phyloP scores from a whole-genome alignment of 2,113 vertebrate species.

The Helogale parvula region DNA sequence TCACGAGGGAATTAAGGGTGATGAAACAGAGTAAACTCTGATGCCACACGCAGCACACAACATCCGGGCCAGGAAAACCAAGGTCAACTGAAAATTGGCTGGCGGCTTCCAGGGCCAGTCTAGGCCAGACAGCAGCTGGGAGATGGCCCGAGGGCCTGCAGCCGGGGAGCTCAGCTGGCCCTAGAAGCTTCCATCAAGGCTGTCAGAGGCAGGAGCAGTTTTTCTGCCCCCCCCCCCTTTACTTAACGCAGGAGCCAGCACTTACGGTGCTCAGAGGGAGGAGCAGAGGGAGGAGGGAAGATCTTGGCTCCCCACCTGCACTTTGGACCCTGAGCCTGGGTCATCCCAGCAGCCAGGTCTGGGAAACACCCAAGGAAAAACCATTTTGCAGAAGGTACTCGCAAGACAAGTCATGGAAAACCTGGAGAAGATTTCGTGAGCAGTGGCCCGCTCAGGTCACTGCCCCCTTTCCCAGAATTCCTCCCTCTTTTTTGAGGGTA shows the following conservation, averaged over 20 bases:
- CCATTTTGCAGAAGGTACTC: neutral
- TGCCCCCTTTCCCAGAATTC: neutral
- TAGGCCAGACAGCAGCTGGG: neutral
- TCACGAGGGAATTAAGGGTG: neutral
- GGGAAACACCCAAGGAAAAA: neutral
- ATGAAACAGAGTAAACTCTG: neutral
- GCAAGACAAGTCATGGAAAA: neutral
- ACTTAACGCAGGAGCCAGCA: neutral
- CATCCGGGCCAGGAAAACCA: neutral
- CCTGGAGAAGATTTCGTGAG: neutral
- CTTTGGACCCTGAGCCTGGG: neutral
- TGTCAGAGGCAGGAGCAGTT: neutral
- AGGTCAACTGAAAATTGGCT: neutral
- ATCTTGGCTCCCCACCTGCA: neutral
- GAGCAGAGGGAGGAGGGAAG: neutral
- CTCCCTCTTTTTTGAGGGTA: neutral
- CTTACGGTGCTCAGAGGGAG: neutral
- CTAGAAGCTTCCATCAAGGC: neutral
- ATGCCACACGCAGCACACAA: neutral
- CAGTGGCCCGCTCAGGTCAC: neutral
- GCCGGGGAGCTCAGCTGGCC: neutral
- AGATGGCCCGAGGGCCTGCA: neutral
- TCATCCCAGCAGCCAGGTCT: neutral
- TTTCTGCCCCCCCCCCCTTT: too few species aligned
- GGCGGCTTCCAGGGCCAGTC: neutral